phyloP scores from a whole-genome alignment of 2,113 vertebrate genomes.

The Chinchilla lanigera region DNA sequence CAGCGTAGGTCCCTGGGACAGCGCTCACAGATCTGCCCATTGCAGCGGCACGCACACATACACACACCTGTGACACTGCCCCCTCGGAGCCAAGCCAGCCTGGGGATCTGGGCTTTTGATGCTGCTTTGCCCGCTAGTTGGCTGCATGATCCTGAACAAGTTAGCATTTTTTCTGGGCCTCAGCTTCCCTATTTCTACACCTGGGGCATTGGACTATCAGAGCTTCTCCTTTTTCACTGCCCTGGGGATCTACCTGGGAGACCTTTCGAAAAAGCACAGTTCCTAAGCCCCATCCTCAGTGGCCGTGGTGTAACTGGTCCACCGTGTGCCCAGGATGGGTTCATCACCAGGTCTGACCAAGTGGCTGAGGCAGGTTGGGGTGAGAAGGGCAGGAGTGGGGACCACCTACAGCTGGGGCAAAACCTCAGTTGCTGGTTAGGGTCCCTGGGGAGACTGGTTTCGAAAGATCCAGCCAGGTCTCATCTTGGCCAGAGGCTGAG shows the following conservation, averaged over 20 bases:
- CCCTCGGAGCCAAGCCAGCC: neutral
- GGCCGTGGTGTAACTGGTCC: neutral
- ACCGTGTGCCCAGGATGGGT: neutral
- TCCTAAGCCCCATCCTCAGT: neutral
- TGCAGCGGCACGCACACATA: rapidly evolving
- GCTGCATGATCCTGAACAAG: neutral
- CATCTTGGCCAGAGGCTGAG: neutral
- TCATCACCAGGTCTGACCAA: neutral
- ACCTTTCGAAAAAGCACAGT: neutral
- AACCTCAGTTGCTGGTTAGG: neutral
- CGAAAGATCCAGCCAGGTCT: neutral
- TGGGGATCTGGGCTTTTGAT: neutral
- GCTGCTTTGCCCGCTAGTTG: neutral
- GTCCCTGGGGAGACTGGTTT: neutral
- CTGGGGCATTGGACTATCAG: neutral
- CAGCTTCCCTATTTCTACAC: neutral
- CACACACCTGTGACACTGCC: neutral
- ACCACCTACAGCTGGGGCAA: neutral
- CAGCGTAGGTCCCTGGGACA: neutral
- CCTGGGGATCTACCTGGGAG: neutral
- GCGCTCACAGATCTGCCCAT: neutral
- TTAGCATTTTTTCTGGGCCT: neutral
- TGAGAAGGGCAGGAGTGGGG: neutral
- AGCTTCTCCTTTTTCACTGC: neutral
- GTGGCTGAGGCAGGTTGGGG: neutral